A percentile compares a stretch with the other conserved stretches of the same genome.
phyloP scores from a whole-genome alignment of 2,797 vertebrate genomes.

The Iguana delicatissima region DNA sequence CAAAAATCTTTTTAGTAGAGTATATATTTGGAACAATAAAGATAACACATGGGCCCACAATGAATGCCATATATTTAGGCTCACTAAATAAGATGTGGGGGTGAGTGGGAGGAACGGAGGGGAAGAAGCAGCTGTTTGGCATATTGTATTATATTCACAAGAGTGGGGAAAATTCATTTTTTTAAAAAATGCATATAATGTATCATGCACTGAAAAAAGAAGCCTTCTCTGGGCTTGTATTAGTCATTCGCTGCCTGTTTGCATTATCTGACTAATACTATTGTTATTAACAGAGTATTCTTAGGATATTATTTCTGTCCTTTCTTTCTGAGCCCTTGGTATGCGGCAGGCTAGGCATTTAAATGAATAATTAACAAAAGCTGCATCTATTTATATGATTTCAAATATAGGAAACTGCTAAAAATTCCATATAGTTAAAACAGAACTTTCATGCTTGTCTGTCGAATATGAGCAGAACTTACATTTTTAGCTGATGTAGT shows the following conservation, averaged over 20 bases:
- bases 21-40: no score
- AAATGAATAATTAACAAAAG: neutral
- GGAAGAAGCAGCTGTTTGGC: no score
- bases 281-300: neutral
- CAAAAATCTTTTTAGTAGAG: no score
- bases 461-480: neutral
- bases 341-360: neutral
- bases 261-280: neutral
- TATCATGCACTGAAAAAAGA: constrained; percentile 1
- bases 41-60: no score
- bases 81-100: no score
- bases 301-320: neutral
- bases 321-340: neutral
- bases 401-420: neutral
- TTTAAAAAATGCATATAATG: neutral
- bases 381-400: neutral
- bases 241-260: neutral
- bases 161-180: no score
- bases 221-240: neutral
- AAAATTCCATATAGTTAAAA: constrained; percentile 1
- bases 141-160: no score
- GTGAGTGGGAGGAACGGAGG: no score
- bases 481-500: neutral
- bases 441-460: constrained; percentile 1
- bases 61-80: no score